Conservation (phyloP, 2,888 invertebrate genomes). For the Koerneria pararmatus region DNA sequence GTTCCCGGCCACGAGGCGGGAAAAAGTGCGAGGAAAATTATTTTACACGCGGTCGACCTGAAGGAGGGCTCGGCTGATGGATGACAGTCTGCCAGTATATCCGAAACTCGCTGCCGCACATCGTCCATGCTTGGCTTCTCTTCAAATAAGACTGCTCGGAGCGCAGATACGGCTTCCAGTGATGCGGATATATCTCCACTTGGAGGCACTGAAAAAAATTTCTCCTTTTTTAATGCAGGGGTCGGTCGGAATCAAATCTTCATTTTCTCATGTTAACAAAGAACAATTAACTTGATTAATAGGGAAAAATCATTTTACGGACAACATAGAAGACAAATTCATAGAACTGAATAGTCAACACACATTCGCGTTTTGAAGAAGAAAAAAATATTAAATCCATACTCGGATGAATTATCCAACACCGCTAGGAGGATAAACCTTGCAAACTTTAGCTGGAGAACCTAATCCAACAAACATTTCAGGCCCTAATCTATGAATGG, state of each 20-base stretch:
- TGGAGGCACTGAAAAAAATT: not conserved
- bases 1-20: too few species aligned
- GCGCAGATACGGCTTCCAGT: not conserved
- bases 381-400: not conserved
- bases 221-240: not conserved
- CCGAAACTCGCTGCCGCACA: conserved; percentile 69
- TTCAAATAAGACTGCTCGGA: not conserved
- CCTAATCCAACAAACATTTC: too few species aligned
- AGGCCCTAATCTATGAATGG: too few species aligned
- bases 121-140: conserved; percentile 3
- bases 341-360: too few species aligned
- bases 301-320: too few species aligned
- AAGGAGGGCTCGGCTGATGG: conserved; percentile 95
- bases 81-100: conserved; percentile 86
- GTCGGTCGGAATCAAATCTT: too few species aligned
- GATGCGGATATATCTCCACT: not conserved
- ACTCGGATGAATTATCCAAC: not conserved
- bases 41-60: too few species aligned
- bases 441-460: too few species aligned
- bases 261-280: too few species aligned
- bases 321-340: too few species aligned
- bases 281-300: too few species aligned
- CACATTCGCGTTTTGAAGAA: not conserved
- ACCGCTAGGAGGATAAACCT: conserved; percentile 1
- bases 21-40: too few species aligned